Conservation (phyloP, 92 coral and sea anemone genomes). For the Bergia puertoricense region DNA sequence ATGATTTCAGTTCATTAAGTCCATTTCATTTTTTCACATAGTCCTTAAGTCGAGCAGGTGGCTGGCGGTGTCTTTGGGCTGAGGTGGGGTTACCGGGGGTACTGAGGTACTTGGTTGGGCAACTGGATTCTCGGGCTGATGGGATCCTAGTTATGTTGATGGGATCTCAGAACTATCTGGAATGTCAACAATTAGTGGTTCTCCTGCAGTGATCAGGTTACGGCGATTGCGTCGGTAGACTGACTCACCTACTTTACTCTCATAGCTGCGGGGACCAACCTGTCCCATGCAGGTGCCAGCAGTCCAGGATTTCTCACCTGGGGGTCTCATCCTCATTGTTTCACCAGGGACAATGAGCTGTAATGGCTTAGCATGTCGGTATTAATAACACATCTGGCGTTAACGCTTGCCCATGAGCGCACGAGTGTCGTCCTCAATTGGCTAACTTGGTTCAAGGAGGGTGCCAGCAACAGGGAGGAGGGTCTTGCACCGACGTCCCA, state of each 20-base stretch:
- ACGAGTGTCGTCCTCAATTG: conserved; percentile 10
- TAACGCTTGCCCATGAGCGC: not conserved
- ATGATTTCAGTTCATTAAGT: not conserved
- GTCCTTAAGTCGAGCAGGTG: not conserved
- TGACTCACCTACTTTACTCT: conserved; percentile 10
- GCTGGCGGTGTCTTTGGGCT: not conserved
- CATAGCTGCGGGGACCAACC: conserved; percentile 47
- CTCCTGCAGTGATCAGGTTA: conserved; percentile 36
- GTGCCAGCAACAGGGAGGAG: conserved; percentile 10
- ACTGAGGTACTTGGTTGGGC: not conserved
- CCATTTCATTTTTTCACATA: not conserved
- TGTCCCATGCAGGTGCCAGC: conserved; percentile 21
- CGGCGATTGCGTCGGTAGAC: conserved; percentile 47
- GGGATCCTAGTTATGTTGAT: not conserved
- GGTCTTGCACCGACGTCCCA: conserved; percentile 13
- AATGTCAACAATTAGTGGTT: conserved; percentile 1
- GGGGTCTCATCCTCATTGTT: not conserved
- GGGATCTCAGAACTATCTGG: not conserved
- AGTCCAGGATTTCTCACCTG: conserved; percentile 8
- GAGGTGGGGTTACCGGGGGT: not conserved
- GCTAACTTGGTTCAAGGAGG: conserved; percentile 13
- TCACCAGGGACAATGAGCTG: not conserved
- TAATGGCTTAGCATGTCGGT: conserved; percentile 3
- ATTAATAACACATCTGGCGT: not conserved
- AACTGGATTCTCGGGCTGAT: not conserved